Evolutionary conservation across 2,888 invertebrate genomes (phyloP).

Genomic region (Liopterus haemorrhoidalis): DNA sequence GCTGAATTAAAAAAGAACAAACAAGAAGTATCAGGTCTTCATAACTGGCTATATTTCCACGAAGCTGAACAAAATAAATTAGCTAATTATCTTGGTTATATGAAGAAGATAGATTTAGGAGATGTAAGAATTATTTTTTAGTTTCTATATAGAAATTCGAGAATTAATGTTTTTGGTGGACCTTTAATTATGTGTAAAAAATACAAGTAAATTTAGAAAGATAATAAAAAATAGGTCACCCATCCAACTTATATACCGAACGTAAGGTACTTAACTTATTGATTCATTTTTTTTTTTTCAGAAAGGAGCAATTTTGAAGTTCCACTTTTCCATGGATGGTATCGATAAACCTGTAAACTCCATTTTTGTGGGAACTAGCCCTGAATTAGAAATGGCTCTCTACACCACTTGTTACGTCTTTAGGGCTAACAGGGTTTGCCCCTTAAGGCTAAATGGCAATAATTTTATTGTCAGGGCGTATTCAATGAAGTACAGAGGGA

Average conservation of each 20-base stretch:
- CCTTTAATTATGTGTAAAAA: slow-evolving; percentile 1
- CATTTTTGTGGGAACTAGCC: slow-evolving; percentile 80
- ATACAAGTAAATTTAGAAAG: background rate
- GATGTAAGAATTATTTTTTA: slow-evolving; percentile 68
- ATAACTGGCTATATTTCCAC: slow-evolving; percentile 86
- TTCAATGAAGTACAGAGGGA: slow-evolving; percentile 67
- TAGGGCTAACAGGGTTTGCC: slow-evolving; percentile 68
- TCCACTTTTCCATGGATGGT: slow-evolving; percentile 65
- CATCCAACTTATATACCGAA: no score
- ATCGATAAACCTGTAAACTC: slow-evolving; percentile 70
- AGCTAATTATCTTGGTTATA: slow-evolving; percentile 73
- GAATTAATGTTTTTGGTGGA: slow-evolving; percentile 8
- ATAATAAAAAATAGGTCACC: no score
- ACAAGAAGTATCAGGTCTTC: slow-evolving; percentile 73
- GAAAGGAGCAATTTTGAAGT: slow-evolving; percentile 72
- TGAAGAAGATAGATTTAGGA: slow-evolving; percentile 63
- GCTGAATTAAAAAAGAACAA: slow-evolving; percentile 75
- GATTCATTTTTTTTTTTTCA: slow-evolving; percentile 45
- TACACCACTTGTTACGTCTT: slow-evolving; percentile 82
- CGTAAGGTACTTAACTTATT: slow-evolving; percentile 3
- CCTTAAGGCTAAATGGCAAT: slow-evolving; percentile 64
- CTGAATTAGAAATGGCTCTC: slow-evolving; percentile 84
- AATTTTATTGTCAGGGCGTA: slow-evolving; percentile 69
- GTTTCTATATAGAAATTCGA: slow-evolving; percentile 1
- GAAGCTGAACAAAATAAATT: slow-evolving; percentile 66